Evolutionary conservation across 2,113 vertebrate genomes (phyloP).

Genomic region (Nothocercus julius): DNA sequence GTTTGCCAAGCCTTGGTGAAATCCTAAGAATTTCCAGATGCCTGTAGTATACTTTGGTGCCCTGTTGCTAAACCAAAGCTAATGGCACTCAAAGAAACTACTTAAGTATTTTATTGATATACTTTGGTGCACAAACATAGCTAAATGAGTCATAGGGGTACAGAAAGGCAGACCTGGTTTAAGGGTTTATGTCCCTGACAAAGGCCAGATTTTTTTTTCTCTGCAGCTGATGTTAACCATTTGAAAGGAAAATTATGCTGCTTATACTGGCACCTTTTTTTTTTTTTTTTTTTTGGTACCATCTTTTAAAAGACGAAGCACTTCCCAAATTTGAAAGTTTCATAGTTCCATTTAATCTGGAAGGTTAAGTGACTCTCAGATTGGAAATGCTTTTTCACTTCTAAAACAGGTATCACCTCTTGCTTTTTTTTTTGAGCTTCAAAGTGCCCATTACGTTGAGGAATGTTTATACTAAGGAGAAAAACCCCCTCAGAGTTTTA

Average conservation of each 20-base stretch:
- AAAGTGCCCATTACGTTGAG: neutral
- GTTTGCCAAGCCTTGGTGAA: neutral
- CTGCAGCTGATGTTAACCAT: neutral
- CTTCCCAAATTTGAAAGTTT: neutral
- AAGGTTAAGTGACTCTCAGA: neutral
- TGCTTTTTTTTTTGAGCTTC: neutral
- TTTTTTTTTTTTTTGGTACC: neutral
- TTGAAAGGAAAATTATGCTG: neutral
- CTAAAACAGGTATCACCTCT: neutral
- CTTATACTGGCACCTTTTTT: neutral
- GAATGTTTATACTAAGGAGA: neutral
- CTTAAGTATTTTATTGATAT: neutral
- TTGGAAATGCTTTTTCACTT: neutral
- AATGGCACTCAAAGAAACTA: neutral
- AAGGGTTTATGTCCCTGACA: neutral
- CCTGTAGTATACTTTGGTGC: too few species aligned
- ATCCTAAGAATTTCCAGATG: too few species aligned
- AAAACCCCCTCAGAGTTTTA: neutral
- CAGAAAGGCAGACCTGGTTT: neutral
- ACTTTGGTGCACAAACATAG: neutral
- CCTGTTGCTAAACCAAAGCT: neutral
- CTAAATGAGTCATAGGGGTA: neutral
- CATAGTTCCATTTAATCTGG: neutral
- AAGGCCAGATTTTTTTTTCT: neutral
- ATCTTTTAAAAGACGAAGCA: neutral